Percentiles rank a stretch among this genome's conserved stretches.
phyloP scores from a whole-genome alignment of 2,888 invertebrate genomes.

The Acronicta aceris region DNA sequence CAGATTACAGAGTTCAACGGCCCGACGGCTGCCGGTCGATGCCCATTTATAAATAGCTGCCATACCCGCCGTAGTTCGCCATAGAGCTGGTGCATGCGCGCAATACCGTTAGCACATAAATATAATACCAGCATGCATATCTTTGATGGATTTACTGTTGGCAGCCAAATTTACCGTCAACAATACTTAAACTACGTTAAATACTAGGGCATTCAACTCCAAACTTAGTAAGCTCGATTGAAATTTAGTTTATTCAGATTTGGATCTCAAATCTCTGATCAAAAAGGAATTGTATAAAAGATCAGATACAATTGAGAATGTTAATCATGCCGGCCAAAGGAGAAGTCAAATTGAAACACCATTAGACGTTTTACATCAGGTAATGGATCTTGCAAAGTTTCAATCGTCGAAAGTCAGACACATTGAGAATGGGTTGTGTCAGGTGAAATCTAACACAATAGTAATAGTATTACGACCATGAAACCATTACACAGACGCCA shows the following conservation, averaged over 20 bases:
- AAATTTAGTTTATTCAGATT: neutral
- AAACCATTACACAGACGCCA: constrained; percentile 57
- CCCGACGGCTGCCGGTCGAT: constrained; percentile 70
- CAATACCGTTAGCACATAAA: constrained; percentile 67
- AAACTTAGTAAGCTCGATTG: constrained; percentile 26
- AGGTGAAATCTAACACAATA: constrained; percentile 60
- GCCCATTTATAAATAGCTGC: constrained; percentile 78
- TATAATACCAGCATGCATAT: constrained; percentile 37
- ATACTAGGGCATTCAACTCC: constrained; percentile 36
- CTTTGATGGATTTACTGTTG: constrained; percentile 40
- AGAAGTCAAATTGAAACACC: constrained; percentile 1
- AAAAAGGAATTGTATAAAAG: constrained; percentile 8
- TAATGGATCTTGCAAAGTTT: constrained; percentile 10
- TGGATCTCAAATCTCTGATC: constrained; percentile 1
- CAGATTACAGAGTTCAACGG: constrained; percentile 75
- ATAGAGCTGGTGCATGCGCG: constrained; percentile 71
- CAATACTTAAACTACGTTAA: constrained; percentile 18
- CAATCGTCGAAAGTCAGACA: constrained; percentile 44
- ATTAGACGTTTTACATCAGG: neutral
- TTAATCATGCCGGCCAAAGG: neutral
- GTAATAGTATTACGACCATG: constrained; percentile 55
- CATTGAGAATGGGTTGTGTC: constrained; percentile 33
- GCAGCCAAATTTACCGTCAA: constrained; percentile 19
- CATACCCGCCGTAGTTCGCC: constrained; percentile 61
- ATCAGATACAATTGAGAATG: constrained; percentile 5